Evolutionary conservation across 2,888 invertebrate species (phyloP).

Genomic region (Drosophila differens): DNA sequence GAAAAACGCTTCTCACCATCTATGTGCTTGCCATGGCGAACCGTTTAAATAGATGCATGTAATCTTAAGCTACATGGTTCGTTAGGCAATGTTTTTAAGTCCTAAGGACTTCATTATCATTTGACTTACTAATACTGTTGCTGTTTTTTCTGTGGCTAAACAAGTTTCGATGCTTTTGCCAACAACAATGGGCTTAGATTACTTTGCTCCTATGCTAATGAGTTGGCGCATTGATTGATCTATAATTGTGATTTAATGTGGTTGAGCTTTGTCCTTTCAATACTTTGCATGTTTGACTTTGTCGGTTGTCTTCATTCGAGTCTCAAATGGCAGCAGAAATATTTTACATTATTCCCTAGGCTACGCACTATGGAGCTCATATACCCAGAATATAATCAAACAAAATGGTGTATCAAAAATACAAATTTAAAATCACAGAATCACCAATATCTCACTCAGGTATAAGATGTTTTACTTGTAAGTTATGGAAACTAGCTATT

Average conservation of each 20-base stretch:
- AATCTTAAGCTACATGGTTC: neutral
- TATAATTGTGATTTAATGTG: conserved; percentile 25
- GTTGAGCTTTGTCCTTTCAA: conserved; percentile 3
- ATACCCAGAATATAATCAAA: neutral
- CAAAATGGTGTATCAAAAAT: neutral
- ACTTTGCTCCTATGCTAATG: conserved; percentile 14
- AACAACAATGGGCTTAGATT: neutral
- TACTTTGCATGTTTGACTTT: conserved; percentile 12
- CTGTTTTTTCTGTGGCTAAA: neutral
- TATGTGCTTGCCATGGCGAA: neutral
- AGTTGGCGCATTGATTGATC: conserved; percentile 7
- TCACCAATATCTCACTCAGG: neutral
- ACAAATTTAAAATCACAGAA: neutral
- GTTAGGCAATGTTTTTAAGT: neutral
- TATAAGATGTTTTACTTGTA: neutral
- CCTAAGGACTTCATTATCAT: neutral
- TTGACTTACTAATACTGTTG: neutral
- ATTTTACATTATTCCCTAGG: neutral
- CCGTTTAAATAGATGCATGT: neutral
- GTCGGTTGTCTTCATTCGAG: conserved; percentile 14
- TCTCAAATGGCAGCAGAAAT: conserved; percentile 10
- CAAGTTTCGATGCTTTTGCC: neutral
- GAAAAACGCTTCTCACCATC: neutral
- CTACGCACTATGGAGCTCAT: neutral
- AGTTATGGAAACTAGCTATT: neutral